These are phyloP conservation scores for Erythrolamprus reginae DNA, from an alignment of 2,113 vertebrate genomes.

Conservation along the genomic window DNA sequence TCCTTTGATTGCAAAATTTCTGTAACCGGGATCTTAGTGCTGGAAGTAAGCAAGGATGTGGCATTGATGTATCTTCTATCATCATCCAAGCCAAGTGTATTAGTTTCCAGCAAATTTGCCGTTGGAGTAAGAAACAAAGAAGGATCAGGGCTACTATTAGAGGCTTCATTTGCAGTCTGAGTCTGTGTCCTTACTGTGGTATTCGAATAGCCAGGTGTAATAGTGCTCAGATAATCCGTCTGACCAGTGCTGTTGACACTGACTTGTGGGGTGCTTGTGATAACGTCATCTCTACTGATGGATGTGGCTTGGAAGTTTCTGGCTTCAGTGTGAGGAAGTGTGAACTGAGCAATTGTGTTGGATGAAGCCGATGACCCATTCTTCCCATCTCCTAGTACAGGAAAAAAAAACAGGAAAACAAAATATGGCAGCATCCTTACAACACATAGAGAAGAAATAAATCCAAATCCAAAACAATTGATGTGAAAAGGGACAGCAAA, in stretches of 20 bases:
- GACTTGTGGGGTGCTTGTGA: conserved; percentile 15
- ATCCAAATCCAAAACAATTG: not conserved
- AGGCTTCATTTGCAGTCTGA: not conserved
- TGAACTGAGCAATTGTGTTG: not conserved
- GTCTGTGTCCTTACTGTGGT: not conserved
- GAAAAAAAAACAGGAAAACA: conserved; percentile 21
- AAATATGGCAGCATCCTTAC: not conserved
- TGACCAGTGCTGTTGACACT: conserved; percentile 10
- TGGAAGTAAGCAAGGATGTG: conserved; percentile 4
- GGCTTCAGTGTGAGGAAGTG: not conserved
- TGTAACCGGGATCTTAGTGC: conserved; percentile 10
- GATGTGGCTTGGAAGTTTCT: not conserved
- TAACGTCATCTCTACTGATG: conserved; percentile 22
- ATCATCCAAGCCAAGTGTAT: conserved; percentile 5
- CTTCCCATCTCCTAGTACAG: conserved; percentile 40
- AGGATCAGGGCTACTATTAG: conserved; percentile 36
- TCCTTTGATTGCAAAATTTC: not conserved
- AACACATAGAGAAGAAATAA: not conserved
- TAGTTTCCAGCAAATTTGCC: conserved; percentile 30
- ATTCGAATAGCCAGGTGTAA: not conserved
- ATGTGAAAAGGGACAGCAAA: not conserved
- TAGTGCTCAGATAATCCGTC: conserved; percentile 3
- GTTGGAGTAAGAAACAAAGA: not conserved
- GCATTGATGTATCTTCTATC: conserved; percentile 28
- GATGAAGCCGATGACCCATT: not conserved